A percentile compares a stretch with the other conserved stretches of the same genome.
Evolutionary conservation across 2,888 invertebrate genomes (phyloP).

Genomic region (Eristalis intricaria): DNA sequence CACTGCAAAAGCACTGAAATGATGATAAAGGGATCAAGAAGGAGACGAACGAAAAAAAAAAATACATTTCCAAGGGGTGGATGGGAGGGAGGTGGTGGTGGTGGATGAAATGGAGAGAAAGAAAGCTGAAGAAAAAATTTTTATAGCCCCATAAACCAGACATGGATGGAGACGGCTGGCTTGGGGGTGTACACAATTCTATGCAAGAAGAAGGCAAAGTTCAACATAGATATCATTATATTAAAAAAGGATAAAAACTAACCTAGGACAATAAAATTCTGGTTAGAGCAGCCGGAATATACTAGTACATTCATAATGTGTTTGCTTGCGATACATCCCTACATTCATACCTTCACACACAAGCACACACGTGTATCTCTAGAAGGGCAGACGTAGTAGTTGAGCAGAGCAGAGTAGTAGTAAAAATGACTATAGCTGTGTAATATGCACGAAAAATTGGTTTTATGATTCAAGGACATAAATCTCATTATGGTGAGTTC

Average conservation of each 20-base stretch:
- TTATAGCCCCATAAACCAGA: constrained; percentile 65
- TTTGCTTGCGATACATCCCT: constrained; percentile 24
- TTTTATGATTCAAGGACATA: constrained; percentile 81
- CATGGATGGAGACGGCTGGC: constrained; percentile 33
- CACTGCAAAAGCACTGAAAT: constrained; percentile 63
- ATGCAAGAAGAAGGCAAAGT: constrained; percentile 61
- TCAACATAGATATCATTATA: constrained; percentile 71
- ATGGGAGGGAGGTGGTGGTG: neutral
- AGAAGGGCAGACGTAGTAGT: constrained; percentile 39
- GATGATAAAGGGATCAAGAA: constrained; percentile 49
- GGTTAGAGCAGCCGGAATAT: constrained; percentile 69
- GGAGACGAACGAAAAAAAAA: constrained; percentile 29
- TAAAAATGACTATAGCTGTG: constrained; percentile 52
- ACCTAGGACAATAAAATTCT: constrained; percentile 75
- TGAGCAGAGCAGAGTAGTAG: constrained; percentile 39
- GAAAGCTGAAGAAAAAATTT: constrained; percentile 53
- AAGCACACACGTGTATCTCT: constrained; percentile 1
- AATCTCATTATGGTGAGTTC: constrained; percentile 78
- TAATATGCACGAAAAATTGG: constrained; percentile 77
- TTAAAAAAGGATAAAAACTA: constrained; percentile 73
- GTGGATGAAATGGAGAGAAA: constrained; percentile 10
- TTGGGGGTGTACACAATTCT: constrained; percentile 21
- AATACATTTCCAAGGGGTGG: neutral
- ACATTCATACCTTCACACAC: neutral
- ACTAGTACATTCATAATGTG: constrained; percentile 59